Evolutionary conservation across 2,888 invertebrate genomes (phyloP).

Genomic region (Dinocampus coccinellae): DNA sequence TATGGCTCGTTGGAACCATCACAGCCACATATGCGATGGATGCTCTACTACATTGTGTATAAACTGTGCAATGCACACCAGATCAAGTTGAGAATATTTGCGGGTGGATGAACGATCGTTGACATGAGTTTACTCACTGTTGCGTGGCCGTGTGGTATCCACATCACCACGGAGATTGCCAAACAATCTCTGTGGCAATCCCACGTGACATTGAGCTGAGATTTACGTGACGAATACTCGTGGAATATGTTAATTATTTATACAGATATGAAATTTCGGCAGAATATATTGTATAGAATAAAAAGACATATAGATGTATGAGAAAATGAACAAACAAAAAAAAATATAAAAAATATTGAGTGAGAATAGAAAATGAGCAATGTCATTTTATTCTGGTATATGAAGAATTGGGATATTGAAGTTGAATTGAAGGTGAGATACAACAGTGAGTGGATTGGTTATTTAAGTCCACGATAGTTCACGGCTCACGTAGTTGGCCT

Average conservation of each 20-base stretch:
- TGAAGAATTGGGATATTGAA: not conserved
- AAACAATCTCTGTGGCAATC: conserved; percentile 37
- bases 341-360: not conserved
- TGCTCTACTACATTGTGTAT: no score
- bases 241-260: no score
- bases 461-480: not conserved
- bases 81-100: no score
- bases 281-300: not conserved
- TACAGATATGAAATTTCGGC: conserved; percentile 17
- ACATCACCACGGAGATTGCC: conserved; percentile 32
- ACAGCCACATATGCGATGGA: not conserved
- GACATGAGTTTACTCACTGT: not conserved
- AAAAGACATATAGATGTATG: not conserved
- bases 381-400: not conserved
- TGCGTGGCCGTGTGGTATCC: not conserved
- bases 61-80: not conserved
- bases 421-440: not conserved
- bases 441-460: not conserved
- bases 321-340: no score
- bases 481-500: conserved; percentile 38
- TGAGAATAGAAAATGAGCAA: not conserved
- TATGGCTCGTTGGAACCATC: not conserved
- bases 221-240: conserved; percentile 32
- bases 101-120: not conserved
- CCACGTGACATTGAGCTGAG: conserved; percentile 31